These are phyloP conservation scores for Lasaia peninsularis DNA, from an alignment of 1,140 invertebrate species.

Conservation along the genomic window DNA sequence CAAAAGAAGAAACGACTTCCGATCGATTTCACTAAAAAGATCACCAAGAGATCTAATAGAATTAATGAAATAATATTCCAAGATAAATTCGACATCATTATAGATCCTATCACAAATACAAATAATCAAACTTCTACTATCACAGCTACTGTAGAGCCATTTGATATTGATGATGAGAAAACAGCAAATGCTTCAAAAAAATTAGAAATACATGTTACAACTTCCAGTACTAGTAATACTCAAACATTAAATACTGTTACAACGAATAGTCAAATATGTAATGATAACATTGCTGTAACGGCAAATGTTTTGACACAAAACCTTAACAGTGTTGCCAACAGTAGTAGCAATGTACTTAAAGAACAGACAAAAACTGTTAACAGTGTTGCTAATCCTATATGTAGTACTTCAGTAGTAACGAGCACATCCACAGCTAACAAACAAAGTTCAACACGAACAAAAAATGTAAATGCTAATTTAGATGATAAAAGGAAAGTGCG, in stretches of 20 bases:
- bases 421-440: background rate
- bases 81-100: background rate
- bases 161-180: too few relatives aligned
- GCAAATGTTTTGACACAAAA: conserved; percentile 14
- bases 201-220: too few relatives aligned
- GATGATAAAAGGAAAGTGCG: background rate
- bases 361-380: conserved; percentile 34
- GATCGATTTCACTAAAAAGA: conserved; percentile 34
- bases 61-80: conserved; percentile 8
- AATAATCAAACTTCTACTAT: background rate
- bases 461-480: background rate
- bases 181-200: too few relatives aligned
- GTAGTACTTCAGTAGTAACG: conserved; percentile 22
- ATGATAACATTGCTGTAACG: background rate
- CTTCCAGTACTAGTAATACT: too few relatives aligned
- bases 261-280: background rate
- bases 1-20: conserved; percentile 37
- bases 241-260: background rate
- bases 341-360: conserved; percentile 26
- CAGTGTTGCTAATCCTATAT: conserved; percentile 23
- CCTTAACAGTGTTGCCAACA: conserved; percentile 33
- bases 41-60: background rate
- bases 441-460: conserved; percentile 1
- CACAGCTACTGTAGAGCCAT: background rate
- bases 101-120: background rate